phyloP scores from a whole-genome alignment of 2,113 vertebrate genomes.

The Phyllopteryx taeniolatus region DNA sequence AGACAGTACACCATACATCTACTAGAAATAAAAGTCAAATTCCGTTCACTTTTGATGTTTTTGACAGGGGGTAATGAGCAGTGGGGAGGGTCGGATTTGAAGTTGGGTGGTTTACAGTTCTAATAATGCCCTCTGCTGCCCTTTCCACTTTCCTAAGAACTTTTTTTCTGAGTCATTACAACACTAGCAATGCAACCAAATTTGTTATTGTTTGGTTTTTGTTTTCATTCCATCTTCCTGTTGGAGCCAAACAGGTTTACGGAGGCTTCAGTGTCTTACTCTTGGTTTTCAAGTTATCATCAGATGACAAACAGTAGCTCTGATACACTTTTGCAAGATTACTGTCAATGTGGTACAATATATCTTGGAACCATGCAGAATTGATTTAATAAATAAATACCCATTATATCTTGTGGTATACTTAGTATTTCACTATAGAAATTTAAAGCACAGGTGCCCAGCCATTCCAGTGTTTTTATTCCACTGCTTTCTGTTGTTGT shows the following conservation, averaged over 20 bases:
- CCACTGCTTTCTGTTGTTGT: conserved; percentile 68
- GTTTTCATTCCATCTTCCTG: conserved; percentile 61
- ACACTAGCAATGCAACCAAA: conserved; percentile 23
- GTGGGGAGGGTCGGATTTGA: not conserved
- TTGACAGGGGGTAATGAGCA: not conserved
- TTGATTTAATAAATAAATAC: conserved; percentile 62
- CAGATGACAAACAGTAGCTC: conserved; percentile 44
- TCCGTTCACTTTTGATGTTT: not conserved
- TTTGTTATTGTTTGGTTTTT: conserved; percentile 50
- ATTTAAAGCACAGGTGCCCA: conserved; percentile 78
- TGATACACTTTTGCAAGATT: conserved; percentile 69
- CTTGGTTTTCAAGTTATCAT: conserved; percentile 2
- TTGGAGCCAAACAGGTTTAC: not conserved
- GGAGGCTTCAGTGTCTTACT: not conserved
- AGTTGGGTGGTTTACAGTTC: not conserved
- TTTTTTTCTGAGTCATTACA: not conserved
- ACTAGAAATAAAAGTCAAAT: not conserved
- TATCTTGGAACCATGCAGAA: conserved; percentile 65
- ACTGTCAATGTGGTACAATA: conserved; percentile 78
- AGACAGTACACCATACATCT: not conserved
- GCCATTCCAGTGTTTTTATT: conserved; percentile 76
- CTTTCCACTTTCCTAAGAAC: not conserved
- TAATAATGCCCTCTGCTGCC: not conserved
- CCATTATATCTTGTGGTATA: conserved; percentile 65
- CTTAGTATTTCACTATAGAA: conserved; percentile 64